Percentiles rank a stretch among this genome's conserved stretches.
These are phyloP conservation scores for Pheosia tremula DNA, from an alignment of 2,888 invertebrate genomes.

Conservation along the genomic window DNA sequence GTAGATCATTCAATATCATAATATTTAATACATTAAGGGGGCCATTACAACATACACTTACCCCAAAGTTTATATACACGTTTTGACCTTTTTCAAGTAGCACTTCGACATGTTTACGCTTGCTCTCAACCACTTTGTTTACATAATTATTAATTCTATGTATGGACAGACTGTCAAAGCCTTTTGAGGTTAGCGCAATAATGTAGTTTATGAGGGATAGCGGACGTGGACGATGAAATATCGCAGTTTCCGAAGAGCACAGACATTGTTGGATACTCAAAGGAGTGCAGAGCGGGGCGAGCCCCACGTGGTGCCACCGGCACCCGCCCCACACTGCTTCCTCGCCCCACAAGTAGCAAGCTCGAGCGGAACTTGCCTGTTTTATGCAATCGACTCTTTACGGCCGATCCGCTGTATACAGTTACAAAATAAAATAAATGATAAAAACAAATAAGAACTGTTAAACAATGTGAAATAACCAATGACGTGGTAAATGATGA, in stretches of 20 bases:
- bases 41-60: no score
- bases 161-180: constrained; percentile 26
- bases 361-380: constrained; percentile 20
- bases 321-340: neutral
- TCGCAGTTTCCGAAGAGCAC: neutral
- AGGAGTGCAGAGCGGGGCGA: neutral
- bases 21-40: no score
- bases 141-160: neutral
- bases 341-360: constrained; percentile 22
- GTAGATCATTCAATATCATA: no score
- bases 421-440: constrained; percentile 13
- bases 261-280: no score
- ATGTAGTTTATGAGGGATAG: constrained; percentile 36
- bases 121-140: no score
- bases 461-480: no score
- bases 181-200: constrained; percentile 30
- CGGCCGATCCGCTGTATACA: constrained; percentile 15
- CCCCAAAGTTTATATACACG: no score
- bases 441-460: neutral
- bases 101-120: no score
- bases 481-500: no score
- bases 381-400: constrained; percentile 15
- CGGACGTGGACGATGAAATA: constrained; percentile 30
- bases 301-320: neutral
- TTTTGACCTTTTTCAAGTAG: no score